A percentile compares a stretch with the other conserved stretches of the same genome.
Conservation (phyloP, 1,140 invertebrate genomes). For the Microplitis demolitor region DNA sequence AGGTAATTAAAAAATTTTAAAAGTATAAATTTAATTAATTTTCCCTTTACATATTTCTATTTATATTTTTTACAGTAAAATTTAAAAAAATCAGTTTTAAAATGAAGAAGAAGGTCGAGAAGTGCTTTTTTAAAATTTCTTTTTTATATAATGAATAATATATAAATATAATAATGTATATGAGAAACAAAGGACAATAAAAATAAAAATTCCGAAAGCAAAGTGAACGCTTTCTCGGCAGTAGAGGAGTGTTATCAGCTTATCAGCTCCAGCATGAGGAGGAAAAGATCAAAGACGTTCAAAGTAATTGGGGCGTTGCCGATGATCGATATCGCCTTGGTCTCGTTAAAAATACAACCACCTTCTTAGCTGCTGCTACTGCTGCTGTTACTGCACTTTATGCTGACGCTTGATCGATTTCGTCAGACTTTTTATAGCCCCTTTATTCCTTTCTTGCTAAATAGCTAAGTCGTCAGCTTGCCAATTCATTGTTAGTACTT, state of each 20-base stretch:
- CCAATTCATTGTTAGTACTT: too few species aligned
- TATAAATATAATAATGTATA: too few species aligned
- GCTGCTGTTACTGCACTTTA: not conserved
- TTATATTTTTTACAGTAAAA: too few species aligned
- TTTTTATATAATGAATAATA: too few species aligned
- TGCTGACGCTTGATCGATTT: not conserved
- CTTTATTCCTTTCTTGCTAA: too few species aligned
- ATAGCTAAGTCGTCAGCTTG: too few species aligned
- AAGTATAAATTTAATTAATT: too few species aligned
- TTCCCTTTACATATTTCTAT: too few species aligned
- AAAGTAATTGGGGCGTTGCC: constrained; percentile 28
- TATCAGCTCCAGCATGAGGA: constrained; percentile 27
- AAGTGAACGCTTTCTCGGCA: constrained; percentile 18
- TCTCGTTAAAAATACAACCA: constrained; percentile 32
- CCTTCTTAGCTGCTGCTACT: not conserved
- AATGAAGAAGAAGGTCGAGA: too few species aligned
- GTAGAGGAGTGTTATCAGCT: constrained; percentile 36
- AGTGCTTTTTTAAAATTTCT: too few species aligned
- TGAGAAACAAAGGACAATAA: constrained; percentile 1
- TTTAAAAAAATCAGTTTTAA: too few species aligned
- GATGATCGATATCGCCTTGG: not conserved
- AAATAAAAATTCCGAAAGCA: not conserved
- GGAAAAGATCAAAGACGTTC: constrained; percentile 35
- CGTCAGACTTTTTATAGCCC: not conserved
- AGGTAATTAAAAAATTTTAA: too few species aligned